Conservation (phyloP, 2,888 invertebrate species). For the Troilus luridus region DNA sequence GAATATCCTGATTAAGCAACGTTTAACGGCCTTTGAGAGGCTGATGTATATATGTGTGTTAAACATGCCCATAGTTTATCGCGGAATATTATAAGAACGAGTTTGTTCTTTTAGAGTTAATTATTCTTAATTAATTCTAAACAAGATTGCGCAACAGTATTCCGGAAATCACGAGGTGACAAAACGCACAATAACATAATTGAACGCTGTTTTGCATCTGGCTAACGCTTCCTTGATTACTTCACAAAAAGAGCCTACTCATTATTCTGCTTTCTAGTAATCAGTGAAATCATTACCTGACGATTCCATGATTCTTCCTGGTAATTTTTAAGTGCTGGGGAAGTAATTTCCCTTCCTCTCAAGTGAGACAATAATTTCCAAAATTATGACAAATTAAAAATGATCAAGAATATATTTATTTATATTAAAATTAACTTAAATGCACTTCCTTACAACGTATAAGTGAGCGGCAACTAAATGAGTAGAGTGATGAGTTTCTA, state of each 20-base stretch:
- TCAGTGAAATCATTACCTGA: background rate
- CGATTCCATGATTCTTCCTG: background rate
- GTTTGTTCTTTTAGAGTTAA: background rate
- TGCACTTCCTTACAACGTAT: no score
- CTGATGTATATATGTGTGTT: no score
- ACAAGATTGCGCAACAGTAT: background rate
- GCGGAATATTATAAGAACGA: no score
- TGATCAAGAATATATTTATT: background rate
- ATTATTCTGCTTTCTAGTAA: background rate
- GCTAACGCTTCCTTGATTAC: background rate
- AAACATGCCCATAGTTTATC: no score
- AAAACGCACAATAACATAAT: background rate
- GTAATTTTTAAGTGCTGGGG: background rate
- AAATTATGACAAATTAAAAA: background rate
- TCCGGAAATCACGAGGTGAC: background rate
- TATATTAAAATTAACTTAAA: background rate
- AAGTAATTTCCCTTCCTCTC: background rate
- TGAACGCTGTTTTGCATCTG: background rate
- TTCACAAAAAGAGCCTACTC: background rate
- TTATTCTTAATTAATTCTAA: background rate
- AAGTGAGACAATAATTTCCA: background rate
- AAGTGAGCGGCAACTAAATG: no score
- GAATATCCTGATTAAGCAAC: no score
- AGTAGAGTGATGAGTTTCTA: no score
- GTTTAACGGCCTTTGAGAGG: no score